Evolutionary conservation across 2,888 invertebrate genomes (phyloP).

Genomic region (Cantharis rufa): DNA sequence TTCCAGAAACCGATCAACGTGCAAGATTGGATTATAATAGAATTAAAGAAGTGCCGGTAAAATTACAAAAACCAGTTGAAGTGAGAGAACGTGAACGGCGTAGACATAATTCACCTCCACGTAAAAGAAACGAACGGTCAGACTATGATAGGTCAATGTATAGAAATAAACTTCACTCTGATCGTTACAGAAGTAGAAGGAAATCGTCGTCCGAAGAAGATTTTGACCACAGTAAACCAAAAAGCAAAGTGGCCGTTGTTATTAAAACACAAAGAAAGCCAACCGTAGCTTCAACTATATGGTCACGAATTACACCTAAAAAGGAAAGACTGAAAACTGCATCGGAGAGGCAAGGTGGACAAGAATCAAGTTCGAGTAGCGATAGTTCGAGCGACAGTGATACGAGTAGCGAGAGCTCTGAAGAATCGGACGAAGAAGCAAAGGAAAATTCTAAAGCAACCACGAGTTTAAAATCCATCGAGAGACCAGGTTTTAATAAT

Average conservation of each 20-base stretch:
- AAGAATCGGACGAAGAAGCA: constrained; percentile 29
- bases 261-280: constrained; percentile 51
- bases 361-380: constrained; percentile 29
- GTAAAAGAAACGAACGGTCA: not conserved
- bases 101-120: not conserved
- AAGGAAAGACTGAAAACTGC: constrained; percentile 35
- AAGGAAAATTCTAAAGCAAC: constrained; percentile 10
- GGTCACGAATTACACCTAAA: constrained; percentile 43
- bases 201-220: not conserved
- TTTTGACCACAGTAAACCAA: constrained; percentile 41
- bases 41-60: not conserved
- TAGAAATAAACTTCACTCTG: constrained; percentile 23
- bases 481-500: constrained; percentile 43
- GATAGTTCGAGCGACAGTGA: constrained; percentile 26
- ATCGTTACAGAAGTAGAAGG: constrained; percentile 14
- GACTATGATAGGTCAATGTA: constrained; percentile 12
- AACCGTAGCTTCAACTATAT: constrained; percentile 51
- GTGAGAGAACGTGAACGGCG: not conserved
- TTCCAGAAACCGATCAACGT: not conserved
- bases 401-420: constrained; percentile 24
- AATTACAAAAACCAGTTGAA: not conserved
- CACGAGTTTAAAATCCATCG: not conserved
- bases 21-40: not conserved
- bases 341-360: constrained; percentile 30
- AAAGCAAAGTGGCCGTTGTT: constrained; percentile 53